These are phyloP conservation scores for Mohoua ochrocephala DNA, from an alignment of 2,113 vertebrate genomes.

Conservation along the genomic window DNA sequence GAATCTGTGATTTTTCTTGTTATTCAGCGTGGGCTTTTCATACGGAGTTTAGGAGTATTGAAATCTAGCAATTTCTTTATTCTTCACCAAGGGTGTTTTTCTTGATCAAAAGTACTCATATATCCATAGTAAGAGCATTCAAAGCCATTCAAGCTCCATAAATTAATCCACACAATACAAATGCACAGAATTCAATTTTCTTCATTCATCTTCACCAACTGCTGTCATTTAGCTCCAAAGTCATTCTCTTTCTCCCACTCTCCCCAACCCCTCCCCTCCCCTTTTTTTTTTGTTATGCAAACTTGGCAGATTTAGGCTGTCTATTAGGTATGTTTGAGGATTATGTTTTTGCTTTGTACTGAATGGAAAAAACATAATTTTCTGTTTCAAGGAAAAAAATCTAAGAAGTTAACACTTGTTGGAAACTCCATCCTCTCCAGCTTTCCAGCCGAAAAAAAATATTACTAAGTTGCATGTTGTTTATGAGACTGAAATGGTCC, in stretches of 20 bases:
- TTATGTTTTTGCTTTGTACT: background rate
- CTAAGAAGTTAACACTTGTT: background rate
- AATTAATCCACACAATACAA: slow-evolving; percentile 5
- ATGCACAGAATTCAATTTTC: background rate
- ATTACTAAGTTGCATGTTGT: background rate
- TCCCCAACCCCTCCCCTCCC: accelerated
- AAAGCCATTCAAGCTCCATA: background rate
- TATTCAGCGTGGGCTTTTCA: background rate
- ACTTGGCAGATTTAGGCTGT: background rate
- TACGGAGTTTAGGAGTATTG: background rate
- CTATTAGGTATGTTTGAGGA: background rate
- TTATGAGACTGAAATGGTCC: background rate
- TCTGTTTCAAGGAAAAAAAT: background rate
- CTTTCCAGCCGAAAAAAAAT: background rate
- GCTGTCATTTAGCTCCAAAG: background rate
- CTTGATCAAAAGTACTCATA: background rate
- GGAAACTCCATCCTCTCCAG: background rate
- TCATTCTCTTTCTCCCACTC: background rate
- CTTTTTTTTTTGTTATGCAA: background rate
- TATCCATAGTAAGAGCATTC: background rate
- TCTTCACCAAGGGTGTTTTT: background rate
- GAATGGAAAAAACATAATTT: background rate
- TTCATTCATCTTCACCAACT: background rate
- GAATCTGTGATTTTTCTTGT: background rate
- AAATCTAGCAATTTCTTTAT: background rate